Percentiles rank a stretch among this genome's conserved stretches.
Conservation (phyloP, 2,888 invertebrate genomes). For the Ochropleura plecta region DNA sequence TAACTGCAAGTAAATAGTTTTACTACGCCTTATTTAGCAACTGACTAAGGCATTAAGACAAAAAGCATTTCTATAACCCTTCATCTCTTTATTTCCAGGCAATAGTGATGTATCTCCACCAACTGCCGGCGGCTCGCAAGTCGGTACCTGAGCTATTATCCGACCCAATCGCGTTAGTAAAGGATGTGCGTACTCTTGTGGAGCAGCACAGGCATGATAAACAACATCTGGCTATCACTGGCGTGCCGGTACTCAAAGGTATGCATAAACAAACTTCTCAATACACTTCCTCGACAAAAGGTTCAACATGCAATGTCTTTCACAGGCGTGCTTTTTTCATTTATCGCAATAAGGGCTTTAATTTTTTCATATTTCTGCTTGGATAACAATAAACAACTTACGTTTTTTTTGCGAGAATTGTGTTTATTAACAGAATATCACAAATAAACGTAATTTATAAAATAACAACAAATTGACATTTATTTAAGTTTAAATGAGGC, state of each 20-base stretch:
- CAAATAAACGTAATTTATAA: no score
- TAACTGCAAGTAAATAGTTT: background rate
- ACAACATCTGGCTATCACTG: conserved; percentile 95
- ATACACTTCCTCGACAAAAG: background rate
- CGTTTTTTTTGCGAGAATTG: no score
- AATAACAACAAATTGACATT: no score
- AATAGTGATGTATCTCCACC: conserved; percentile 97
- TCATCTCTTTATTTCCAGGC: conserved; percentile 87
- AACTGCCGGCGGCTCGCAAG: conserved; percentile 96
- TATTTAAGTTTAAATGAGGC: no score
- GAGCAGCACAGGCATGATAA: conserved; percentile 97
- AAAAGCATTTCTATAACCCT: background rate
- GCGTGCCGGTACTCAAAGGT: conserved; percentile 93
- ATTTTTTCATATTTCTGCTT: no score
- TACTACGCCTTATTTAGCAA: background rate
- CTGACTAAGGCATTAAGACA: background rate
- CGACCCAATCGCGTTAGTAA: conserved; percentile 97
- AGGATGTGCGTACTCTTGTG: conserved; percentile 96
- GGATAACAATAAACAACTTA: no score
- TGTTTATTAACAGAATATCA: no score
- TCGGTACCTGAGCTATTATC: conserved; percentile 97
- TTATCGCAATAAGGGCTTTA: no score
- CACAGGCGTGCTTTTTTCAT: no score
- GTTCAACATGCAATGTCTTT: no score
- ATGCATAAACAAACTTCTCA: background rate